Conservation (phyloP, 1,140 invertebrate species). For the Euborellia annulipes region DNA sequence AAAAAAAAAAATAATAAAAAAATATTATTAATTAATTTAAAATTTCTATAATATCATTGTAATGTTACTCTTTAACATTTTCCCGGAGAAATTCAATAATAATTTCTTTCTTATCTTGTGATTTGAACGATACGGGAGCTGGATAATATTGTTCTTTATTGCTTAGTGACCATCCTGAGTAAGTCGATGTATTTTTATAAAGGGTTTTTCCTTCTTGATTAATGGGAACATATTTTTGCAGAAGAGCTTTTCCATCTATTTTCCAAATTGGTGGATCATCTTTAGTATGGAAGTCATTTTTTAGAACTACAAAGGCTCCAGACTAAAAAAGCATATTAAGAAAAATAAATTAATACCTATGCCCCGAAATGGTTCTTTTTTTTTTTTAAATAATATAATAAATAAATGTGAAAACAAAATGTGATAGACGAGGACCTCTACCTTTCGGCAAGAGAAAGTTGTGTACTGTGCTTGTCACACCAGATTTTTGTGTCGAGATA, state of each 20-base stretch:
- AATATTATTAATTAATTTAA: too few relatives aligned
- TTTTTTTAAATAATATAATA: too few relatives aligned
- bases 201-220: constrained; percentile 44
- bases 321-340: too few relatives aligned
- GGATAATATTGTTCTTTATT: constrained; percentile 48
- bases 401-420: too few relatives aligned
- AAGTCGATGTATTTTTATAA: constrained; percentile 60
- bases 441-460: too few relatives aligned
- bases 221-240: constrained; percentile 60
- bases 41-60: too few relatives aligned
- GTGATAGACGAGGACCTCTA: too few relatives aligned
- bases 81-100: constrained; percentile 34
- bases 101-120: constrained; percentile 33
- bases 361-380: too few relatives aligned
- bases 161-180: constrained; percentile 48
- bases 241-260: constrained; percentile 60
- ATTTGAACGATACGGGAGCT: constrained; percentile 32
- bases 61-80: constrained; percentile 8
- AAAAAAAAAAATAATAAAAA: too few relatives aligned
- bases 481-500: too few relatives aligned
- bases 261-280: constrained; percentile 53
- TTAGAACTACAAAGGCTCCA: constrained; percentile 49
- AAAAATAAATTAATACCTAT: constrained; percentile 4
- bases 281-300: constrained; percentile 39
- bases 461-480: too few relatives aligned